Evolutionary conservation across 2,113 vertebrate species (phyloP), one percentile per base, ranked within the genome.

Genomic region (Dascyllus trimaculatus): DNA sequence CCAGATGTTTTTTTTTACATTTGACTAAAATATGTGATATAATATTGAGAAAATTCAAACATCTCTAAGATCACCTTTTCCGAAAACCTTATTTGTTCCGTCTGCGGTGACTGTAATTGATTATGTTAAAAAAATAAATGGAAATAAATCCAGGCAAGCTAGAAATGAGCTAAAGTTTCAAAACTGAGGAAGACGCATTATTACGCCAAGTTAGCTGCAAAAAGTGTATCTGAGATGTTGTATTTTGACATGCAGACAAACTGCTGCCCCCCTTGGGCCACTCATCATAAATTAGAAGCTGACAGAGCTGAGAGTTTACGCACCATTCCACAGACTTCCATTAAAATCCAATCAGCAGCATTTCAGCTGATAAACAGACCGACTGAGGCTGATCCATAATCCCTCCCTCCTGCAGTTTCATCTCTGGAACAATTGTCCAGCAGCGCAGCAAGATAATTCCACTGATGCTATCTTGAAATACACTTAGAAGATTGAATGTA

Each of bases 321-420:
- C 75, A 15, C 78, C 71, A 7, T 52, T 68, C 66, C 58, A 57
- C 60, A 64, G 25, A 68, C 82, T 45, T 79, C 64, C 74, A 89
- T 88, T 85, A 81, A 88, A 85, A 83, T 73, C 79, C 77, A 81
- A 86, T 85, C 81, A 74, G 9, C 83, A 59, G 56, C 71, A 25
- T 63, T 32, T 62, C 45, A 53, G 58, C 66, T 82, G 81, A 85
- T 86, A 85, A 85, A 87, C 69, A 68, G 57, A 45, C 59, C 24
- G 62, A 8, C 51, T 35, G 38, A 45, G 59, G 40, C 56, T 18
- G 61, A 89, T 64, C 64, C 65, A 62, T 75, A 80, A 80, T 78
- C 62, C 51, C 45, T 61, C 52, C 78, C n/a, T n/a, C 70, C 38
- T 81, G 6, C 51, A 56, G 70, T 78, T 83, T 81, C 78, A 80